Base-by-base conservation (phyloP, 2,797 vertebrate species). In the Thamnophis elegans region DNA sequence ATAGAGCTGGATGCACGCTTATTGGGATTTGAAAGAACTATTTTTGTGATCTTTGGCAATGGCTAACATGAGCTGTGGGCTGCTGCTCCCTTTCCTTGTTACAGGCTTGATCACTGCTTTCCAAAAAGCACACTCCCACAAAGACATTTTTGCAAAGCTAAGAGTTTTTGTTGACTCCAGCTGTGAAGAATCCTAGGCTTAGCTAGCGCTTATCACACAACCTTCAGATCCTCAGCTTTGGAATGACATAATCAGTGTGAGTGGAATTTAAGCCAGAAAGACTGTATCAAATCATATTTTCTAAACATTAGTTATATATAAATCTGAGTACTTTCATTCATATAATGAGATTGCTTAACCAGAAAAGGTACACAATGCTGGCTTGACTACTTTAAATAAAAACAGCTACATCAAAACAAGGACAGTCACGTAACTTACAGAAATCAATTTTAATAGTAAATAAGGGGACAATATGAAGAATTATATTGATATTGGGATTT, bases 151-250 rank as follows among this genome's bases (percentile, higher is more conserved):
- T 1, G 53, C 55, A 92, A 92, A 94, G 32, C 32, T 42, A 93
- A 91, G 78, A 91, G 65, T 25, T 42, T 89, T 89, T 51, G 42
- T 91, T 94, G 25, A 22, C 92, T 85, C n/a, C 73, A 95, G 13
- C 2, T 95, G 8, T 90, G n/a, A 78, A 86, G 86, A 93, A 92
- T 93, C 78, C 87, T 91, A 12, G 91, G 91, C 88, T 91, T 87
- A 51, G 58, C 55, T 92, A 22, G 56, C 60, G 87, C 62, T 32
- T 92, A 94, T 32, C 51, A 18, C n/a, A 85, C 25, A 93, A 4
- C 22, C 90, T 58, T 94, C 20, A n/a, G 1, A 87, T 88, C 88
- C 91, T 91, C 89, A 88, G 92, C 92, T 88, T 36, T 47, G 59
- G 8, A 91, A 89, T 90, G 18, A 26, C 2, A 51, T 55, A 42